Base-by-base conservation (phyloP, 2,113 vertebrate genomes). In the Aix galericulata region DNA sequence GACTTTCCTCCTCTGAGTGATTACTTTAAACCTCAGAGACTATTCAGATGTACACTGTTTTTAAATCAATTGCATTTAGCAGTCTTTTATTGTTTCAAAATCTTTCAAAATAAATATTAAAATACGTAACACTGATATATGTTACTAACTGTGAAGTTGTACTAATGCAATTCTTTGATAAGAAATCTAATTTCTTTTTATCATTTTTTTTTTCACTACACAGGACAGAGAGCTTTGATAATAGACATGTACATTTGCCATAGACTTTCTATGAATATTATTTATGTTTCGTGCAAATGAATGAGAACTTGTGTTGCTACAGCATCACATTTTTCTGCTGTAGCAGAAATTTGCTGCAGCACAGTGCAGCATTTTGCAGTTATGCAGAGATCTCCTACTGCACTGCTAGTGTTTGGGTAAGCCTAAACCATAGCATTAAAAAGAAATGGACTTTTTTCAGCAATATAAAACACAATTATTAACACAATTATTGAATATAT, bases 361-460 rank as follows among this genome's bases (percentile, higher is more conserved):
- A 55, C 75, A 82, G 23, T 86, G 93, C 91, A 87, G 86, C 44
- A 42, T 72, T 93, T 79, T 85, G 73, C 78, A 81, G 73, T 91
- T 42, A 63, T 38, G 56, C 26, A n/a, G 68, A 62, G 31, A 48
- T 58, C 23, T 59, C 21, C n/a, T 77, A 4, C 52, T 75, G 22
- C 13, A 46, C 67, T 68, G 50, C 17, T 59, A 32, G 38, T 63
- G 17, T 40, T 85, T 85, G 31, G 13, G 11, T 66, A 90, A 86
- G 71, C 12, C 34, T 55, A 58, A 71, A 71, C 76, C 82, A 18
- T 10, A 59, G 23, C 38, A n/a, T 23, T 87, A 29, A 60, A 84
- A 82, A 77, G 32, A 36, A 76, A 31, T 15, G 2, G 26, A 11
- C 55, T 67, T 62, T 71, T 22, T 48, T 48, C 46, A 48, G 20